Base-by-base conservation (phyloP, 2,113 vertebrate species). In the Bujurquina vittata region DNA sequence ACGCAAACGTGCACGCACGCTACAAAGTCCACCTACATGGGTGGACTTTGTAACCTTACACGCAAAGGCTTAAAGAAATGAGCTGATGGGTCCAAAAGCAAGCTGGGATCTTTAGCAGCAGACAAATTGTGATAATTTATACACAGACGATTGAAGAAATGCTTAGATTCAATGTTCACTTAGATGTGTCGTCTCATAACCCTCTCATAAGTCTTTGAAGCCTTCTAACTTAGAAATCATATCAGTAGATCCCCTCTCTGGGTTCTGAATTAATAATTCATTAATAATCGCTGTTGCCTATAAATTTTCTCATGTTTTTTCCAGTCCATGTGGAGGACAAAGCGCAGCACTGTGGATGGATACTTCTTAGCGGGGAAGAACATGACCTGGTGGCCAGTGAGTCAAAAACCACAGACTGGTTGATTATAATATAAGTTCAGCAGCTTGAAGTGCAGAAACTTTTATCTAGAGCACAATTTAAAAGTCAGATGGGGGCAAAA, bases 341-440 rank as follows among this genome's bases (percentile, higher is more conserved):
- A 98, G 86, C 96, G 98, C 86, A 97, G 96, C 93, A 99, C 98
- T 0, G 97, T 99, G 69, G 96, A 96, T 52, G 98, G 98, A 46
- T 99, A 99, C 87, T 99, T 99, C 88, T 93, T 99, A 9, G 98
- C 98, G 2, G 98, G 98, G 76, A 98, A 97, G 67, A 94, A 94
- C 93, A 99, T 99, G 98, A 95, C 95, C 29, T 99, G 98, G 98
- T 99, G 98, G 98, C 98, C 98, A 0, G 98, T 99, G 89, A 97
- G 98, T 96, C 74, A 40, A 63, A 80, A 40, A 10, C 4, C 10
- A 22, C 3, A 40, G 23, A 52, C n/a, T 37, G 43, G n/a, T 14
- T n/a, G 10, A 76, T 29, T 5, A 10, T 6, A 46, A 14, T 17
- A 15, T 11, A 29, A 35, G 52, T 26, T 4, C 33, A 52, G 18